Evolutionary conservation across 2,888 invertebrate genomes (phyloP).

Genomic region (Drosophila rellima): DNA sequence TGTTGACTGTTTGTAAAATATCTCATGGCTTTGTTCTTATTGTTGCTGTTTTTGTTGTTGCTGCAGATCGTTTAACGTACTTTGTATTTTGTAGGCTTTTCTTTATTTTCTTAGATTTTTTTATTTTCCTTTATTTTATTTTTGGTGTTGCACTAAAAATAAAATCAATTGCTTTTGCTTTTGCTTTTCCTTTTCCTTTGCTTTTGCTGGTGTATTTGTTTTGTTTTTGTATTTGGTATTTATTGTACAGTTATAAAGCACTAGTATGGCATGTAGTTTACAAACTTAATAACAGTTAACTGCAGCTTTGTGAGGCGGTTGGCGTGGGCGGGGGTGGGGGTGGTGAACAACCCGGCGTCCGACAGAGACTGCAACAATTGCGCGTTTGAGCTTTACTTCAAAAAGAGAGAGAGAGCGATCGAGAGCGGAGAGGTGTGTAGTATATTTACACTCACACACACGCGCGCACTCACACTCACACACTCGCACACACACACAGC

Average conservation of each 20-base stretch:
- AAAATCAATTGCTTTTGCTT: conserved; percentile 77
- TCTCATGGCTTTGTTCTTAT: conserved; percentile 26
- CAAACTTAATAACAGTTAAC: conserved; percentile 65
- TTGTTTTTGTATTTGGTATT: conserved; percentile 45
- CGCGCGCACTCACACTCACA: conserved; percentile 34
- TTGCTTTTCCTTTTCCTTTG: conserved; percentile 7
- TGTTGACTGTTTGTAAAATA: conserved; percentile 63
- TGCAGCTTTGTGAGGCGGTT: conserved; percentile 12
- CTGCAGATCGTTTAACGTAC: conserved; percentile 73
- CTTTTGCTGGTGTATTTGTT: conserved; percentile 6
- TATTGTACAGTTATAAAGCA: conserved; percentile 82
- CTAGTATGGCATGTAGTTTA: conserved; percentile 70
- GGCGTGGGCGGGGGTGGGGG: conserved; percentile 20
- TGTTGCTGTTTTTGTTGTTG: conserved; percentile 44
- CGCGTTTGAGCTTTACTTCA: conserved; percentile 10
- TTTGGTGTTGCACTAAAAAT: conserved; percentile 66
- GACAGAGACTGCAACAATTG: conserved; percentile 45
- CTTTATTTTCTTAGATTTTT: conserved; percentile 17
- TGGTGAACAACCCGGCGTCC: conserved; percentile 55
- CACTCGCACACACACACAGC: conserved; percentile 14
- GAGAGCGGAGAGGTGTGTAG: conserved; percentile 34
- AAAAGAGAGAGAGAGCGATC: conserved; percentile 1
- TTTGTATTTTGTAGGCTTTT: conserved; percentile 30
- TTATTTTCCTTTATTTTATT: conserved; percentile 30
- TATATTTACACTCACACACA: conserved; percentile 56